Evolutionary conservation across 2,888 invertebrate genomes (phyloP).

Genomic region (Campoplex nolae): DNA sequence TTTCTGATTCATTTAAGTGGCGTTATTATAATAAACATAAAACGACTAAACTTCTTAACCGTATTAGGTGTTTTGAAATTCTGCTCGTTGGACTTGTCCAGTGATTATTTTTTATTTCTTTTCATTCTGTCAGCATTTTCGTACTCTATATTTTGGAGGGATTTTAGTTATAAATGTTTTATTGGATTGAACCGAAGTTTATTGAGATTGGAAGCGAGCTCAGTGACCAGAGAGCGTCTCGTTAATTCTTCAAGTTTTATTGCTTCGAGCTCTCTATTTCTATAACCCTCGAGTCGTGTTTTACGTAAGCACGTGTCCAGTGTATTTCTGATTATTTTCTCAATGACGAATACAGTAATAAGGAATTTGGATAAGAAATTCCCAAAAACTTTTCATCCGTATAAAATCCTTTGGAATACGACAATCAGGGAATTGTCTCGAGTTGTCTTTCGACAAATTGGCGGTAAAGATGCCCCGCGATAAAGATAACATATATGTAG

Average conservation of each 20-base stretch:
- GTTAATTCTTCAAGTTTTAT: constrained; percentile 29
- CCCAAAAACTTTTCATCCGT: constrained; percentile 4
- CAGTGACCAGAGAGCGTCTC: constrained; percentile 43
- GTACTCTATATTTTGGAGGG: constrained; percentile 29
- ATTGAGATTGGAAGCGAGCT: constrained; percentile 47
- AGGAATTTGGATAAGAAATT: constrained; percentile 9
- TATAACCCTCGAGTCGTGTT: constrained; percentile 15
- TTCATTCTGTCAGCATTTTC: constrained; percentile 36
- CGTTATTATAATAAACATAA: neutral
- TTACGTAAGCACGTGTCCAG: constrained; percentile 48
- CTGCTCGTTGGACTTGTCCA: neutral
- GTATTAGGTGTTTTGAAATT: neutral
- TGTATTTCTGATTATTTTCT: constrained; percentile 18
- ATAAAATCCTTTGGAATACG: neutral
- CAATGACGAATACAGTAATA: neutral
- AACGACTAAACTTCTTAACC: neutral
- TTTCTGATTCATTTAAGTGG: neutral
- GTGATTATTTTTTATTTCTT: constrained; percentile 13
- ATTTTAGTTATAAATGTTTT: constrained; percentile 34
- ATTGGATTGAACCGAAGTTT: constrained; percentile 44
- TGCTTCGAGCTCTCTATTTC: constrained; percentile 28
- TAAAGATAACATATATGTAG: no score
- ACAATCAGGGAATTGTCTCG: constrained; percentile 2
- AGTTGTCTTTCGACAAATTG: constrained; percentile 11
- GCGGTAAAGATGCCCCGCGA: neutral